Evolutionary conservation across 2,113 vertebrate species (phyloP).

Genomic region (Erythrocercus mccallii): DNA sequence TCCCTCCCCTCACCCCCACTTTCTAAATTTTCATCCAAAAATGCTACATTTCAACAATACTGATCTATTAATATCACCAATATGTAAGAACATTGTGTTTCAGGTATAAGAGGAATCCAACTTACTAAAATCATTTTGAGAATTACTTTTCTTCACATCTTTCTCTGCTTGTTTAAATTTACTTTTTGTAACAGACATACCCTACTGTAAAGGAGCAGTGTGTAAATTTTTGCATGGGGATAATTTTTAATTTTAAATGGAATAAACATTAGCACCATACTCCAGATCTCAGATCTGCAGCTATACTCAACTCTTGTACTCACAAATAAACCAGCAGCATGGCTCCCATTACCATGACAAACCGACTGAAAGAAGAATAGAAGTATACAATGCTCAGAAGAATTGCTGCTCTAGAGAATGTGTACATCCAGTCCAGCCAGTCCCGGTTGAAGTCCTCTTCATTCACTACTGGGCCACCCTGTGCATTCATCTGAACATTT

Average conservation of each 20-base stretch:
- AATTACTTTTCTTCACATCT: neutral
- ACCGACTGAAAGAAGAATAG: conserved; percentile 95
- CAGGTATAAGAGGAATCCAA: neutral
- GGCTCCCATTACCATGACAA: conserved; percentile 92
- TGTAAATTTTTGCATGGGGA: neutral
- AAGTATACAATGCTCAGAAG: conserved; percentile 96
- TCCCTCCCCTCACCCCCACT: fast-evolving
- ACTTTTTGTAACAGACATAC: neutral
- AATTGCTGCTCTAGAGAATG: conserved; percentile 86
- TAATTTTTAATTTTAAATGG: neutral
- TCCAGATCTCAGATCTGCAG: neutral
- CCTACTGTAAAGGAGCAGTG: neutral
- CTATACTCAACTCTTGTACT: conserved; percentile 66
- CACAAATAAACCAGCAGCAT: conserved; percentile 95
- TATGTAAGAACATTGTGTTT: neutral
- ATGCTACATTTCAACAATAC: neutral
- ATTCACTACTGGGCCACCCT: conserved; percentile 84
- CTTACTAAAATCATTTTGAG: neutral
- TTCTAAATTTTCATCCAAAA: neutral
- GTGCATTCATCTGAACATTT: conserved; percentile 87
- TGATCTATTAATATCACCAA: neutral
- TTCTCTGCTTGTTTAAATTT: neutral
- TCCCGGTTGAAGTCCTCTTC: conserved; percentile 94
- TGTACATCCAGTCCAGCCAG: conserved; percentile 98
- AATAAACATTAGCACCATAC: neutral